Percentiles rank a stretch among this genome's conserved stretches.
Conservation (phyloP, 2,113 vertebrate genomes). For the Serinus canaria region DNA sequence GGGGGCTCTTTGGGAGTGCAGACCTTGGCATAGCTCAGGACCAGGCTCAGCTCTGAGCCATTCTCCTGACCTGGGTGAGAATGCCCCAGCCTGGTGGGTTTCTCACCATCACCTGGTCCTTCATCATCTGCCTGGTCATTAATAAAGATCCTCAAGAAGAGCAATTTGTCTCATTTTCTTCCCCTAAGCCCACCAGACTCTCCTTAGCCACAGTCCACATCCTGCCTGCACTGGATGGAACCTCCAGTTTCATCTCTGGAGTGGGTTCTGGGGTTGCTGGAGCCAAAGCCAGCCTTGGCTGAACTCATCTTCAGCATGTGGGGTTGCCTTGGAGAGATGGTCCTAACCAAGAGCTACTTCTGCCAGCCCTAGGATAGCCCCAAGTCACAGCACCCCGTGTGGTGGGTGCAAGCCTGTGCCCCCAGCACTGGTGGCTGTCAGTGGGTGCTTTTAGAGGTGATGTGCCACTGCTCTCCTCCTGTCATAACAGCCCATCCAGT, state of each 20-base stretch:
- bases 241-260: background rate
- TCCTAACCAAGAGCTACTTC: background rate
- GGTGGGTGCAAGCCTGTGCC: accelerated
- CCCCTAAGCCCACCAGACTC: background rate
- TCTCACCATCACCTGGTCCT: background rate
- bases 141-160: slow-evolving; percentile 7
- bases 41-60: background rate
- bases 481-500: background rate
- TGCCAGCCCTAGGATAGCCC: background rate
- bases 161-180: background rate
- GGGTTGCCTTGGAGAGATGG: background rate
- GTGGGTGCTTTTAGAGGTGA: background rate
- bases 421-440: background rate
- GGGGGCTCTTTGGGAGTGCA: background rate
- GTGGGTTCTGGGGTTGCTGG: background rate
- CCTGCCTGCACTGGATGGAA: accelerated
- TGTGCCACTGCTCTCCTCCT: background rate
- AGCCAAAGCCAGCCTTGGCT: background rate
- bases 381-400: accelerated
- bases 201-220: background rate
- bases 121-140: accelerated
- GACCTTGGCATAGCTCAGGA: background rate
- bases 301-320: background rate
- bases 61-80: accelerated
- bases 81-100: accelerated